phyloP scores from a whole-genome alignment of 2,797 vertebrate species.

The Clarias platycephalus region DNA sequence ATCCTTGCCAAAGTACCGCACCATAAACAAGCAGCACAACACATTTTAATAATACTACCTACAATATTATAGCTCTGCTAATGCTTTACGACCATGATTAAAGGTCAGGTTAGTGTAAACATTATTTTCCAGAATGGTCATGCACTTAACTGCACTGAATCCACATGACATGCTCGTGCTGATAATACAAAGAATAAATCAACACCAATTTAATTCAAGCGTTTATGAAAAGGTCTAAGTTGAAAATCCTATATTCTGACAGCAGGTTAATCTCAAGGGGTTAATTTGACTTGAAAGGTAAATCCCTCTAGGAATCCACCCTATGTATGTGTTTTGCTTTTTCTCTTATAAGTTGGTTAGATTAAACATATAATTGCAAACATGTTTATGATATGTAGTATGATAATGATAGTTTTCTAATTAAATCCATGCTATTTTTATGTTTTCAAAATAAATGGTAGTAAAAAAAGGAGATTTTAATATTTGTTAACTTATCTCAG shows the following conservation, averaged over 20 bases:
- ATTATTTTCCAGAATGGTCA: neutral
- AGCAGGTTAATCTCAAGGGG: slow-evolving; percentile 10
- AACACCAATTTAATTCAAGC: neutral
- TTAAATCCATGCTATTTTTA: neutral
- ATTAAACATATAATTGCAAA: neutral
- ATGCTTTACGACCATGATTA: slow-evolving; percentile 14
- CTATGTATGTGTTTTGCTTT: neutral
- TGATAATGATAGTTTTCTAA: no score
- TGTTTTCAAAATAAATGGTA: neutral
- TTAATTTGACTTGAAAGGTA: slow-evolving; percentile 19
- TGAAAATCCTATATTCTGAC: neutral
- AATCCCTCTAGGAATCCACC: slow-evolving; percentile 28
- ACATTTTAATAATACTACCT: neutral
- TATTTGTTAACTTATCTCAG: neutral
- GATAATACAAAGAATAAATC: neutral
- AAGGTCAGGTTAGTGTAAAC: slow-evolving; percentile 22
- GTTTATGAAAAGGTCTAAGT: neutral
- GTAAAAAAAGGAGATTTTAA: neutral
- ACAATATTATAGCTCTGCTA: neutral
- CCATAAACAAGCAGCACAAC: neutral
- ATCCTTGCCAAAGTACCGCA: neutral
- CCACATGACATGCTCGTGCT: neutral
- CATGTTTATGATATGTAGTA: neutral
- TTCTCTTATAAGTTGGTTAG: neutral
- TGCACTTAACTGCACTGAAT: neutral